Conservation (phyloP, 2,797 vertebrate species). For the Antennarius maculatus region DNA sequence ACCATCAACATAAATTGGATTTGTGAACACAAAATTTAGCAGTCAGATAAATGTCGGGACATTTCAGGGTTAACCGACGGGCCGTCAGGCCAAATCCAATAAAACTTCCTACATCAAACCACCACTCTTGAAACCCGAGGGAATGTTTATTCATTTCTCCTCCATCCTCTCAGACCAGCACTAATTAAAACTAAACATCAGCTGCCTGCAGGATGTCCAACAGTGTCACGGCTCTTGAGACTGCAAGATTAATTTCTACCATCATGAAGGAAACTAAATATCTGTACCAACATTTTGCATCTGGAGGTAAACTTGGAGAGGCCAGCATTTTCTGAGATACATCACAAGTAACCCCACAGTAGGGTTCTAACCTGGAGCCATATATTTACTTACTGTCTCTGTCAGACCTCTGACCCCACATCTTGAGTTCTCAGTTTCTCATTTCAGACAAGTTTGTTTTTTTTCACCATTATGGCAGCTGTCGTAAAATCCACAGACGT, state of each 20-base stretch:
- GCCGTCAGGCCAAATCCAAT: not conserved
- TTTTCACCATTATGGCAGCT: slow-evolving; percentile 38
- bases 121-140: not conserved
- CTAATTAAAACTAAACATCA: slow-evolving; percentile 78
- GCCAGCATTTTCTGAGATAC: slow-evolving; percentile 33
- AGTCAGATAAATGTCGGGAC: not conserved
- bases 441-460: slow-evolving; percentile 18
- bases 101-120: not conserved
- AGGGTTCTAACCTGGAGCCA: slow-evolving; percentile 36
- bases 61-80: not conserved
- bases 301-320: slow-evolving; percentile 8
- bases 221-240: slow-evolving; percentile 22
- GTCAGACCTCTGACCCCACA: slow-evolving; percentile 20
- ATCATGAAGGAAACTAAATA: slow-evolving; percentile 18
- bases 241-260: slow-evolving; percentile 44
- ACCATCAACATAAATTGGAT: not conserved
- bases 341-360: slow-evolving; percentile 24
- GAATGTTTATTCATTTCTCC: slow-evolving; percentile 11
- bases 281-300: slow-evolving; percentile 21
- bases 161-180: slow-evolving; percentile 29
- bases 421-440: slow-evolving; percentile 27
- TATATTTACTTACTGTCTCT: slow-evolving; percentile 33
- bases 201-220: slow-evolving; percentile 48
- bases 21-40: not conserved
- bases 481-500: slow-evolving; percentile 22